These are phyloP conservation scores for Ectobius pallidus DNA, from an alignment of 2,888 invertebrate species.

Conservation along the genomic window DNA sequence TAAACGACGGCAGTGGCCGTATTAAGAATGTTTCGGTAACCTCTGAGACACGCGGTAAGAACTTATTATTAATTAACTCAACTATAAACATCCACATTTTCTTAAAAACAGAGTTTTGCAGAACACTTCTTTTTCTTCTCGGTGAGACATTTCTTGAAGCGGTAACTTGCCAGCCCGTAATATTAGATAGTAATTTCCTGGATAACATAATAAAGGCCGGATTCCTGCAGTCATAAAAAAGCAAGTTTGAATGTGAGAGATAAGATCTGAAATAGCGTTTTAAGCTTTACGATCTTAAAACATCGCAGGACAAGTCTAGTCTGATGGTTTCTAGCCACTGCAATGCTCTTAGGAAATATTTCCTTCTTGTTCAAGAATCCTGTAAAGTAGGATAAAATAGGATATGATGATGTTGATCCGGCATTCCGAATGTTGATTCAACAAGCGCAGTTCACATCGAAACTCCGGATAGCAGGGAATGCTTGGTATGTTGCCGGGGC, in stretches of 20 bases:
- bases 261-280: conserved; percentile 26
- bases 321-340: neutral
- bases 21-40: no score
- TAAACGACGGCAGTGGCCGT: no score
- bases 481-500: conserved; percentile 11
- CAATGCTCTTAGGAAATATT: conserved; percentile 2
- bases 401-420: conserved; percentile 2
- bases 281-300: conserved; percentile 11
- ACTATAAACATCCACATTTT: no score
- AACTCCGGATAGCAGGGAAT: conserved; percentile 4
- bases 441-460: conserved; percentile 17
- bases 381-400: conserved; percentile 28
- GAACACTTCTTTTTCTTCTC: no score
- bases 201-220: neutral
- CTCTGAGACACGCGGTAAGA: no score
- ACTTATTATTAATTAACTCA: no score
- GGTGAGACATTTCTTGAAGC: no score
- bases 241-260: conserved; percentile 17
- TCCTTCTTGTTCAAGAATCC: conserved; percentile 21
- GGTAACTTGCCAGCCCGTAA: neutral
- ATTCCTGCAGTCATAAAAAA: conserved; percentile 26
- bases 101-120: no score
- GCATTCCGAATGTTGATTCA: conserved; percentile 16
- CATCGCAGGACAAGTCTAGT: neutral
- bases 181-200: no score